These are phyloP conservation scores for Zaprionus camerounensis DNA, from an alignment of 1,140 invertebrate genomes.

Conservation along the genomic window DNA sequence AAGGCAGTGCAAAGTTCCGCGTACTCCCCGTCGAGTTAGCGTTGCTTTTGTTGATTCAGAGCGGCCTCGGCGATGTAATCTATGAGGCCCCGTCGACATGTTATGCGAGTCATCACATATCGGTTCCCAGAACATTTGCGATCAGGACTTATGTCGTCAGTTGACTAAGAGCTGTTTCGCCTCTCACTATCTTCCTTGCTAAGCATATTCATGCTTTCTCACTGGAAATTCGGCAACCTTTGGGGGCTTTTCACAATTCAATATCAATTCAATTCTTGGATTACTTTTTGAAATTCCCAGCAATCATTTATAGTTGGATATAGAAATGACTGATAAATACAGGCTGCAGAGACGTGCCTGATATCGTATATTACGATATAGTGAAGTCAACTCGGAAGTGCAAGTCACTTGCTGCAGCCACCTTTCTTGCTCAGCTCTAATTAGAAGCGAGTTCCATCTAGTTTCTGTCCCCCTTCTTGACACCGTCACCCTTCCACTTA, in stretches of 20 bases:
- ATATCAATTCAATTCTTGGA: background rate
- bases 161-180: conserved; percentile 11
- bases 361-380: background rate
- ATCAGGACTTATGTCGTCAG: conserved; percentile 4
- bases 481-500: background rate
- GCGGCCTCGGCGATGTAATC: background rate
- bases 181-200: background rate
- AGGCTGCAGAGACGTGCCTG: background rate
- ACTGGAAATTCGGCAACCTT: background rate
- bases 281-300: background rate
- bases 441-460: too few relatives aligned
- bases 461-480: background rate
- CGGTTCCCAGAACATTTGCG: background rate
- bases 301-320: conserved; percentile 2
- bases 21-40: background rate
- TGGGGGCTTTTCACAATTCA: background rate
- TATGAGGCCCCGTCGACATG: background rate
- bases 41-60: background rate
- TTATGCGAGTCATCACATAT: conserved; percentile 2
- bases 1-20: background rate
- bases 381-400: background rate
- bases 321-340: background rate
- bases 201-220: conserved; percentile 12
- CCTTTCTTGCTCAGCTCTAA: too few relatives aligned
- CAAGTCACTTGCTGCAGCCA: too few relatives aligned